A percentile compares a stretch with the other conserved stretches of the same genome.
Conservation (phyloP, 2,888 invertebrate species). For the Coremacera marginata region DNA sequence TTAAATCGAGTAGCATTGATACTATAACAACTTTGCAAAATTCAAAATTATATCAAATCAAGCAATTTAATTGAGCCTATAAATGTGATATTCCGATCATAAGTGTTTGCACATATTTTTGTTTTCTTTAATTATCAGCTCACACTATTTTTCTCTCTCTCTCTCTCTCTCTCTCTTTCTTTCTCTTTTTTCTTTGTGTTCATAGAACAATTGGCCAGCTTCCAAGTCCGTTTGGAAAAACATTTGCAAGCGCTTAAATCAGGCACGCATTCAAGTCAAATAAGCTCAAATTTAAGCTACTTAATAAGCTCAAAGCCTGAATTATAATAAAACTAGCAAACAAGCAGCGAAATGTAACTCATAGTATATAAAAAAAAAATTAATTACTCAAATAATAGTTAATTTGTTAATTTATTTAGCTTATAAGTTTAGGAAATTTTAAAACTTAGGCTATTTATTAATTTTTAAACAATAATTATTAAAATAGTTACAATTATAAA, state of each 20-base stretch:
- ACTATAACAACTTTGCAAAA: neutral
- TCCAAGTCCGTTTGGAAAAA: constrained; percentile 57
- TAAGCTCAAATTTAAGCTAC: neutral
- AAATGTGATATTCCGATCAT: neutral
- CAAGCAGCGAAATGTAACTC: neutral
- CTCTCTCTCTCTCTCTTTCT: constrained; percentile 31
- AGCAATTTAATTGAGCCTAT: neutral
- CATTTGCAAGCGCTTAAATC: constrained; percentile 54
- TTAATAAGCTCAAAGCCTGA: neutral
- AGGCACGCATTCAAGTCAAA: neutral
- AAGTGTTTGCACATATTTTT: neutral
- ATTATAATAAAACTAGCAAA: neutral
- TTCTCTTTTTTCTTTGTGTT: constrained; percentile 43
- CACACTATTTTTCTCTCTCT: neutral
- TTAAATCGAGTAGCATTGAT: neutral
- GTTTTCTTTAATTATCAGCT: neutral
- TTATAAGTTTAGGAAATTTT: neutral
- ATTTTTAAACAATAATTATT: neutral
- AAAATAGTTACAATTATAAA: neutral
- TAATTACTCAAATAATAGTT: neutral
- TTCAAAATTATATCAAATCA: neutral
- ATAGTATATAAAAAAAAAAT: neutral
- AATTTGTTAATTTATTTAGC: too few relatives aligned
- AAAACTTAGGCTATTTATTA: neutral
- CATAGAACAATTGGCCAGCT: constrained; percentile 57